These are phyloP conservation scores for Erannis defoliaria DNA, from an alignment of 2,888 invertebrate species.

Conservation along the genomic window DNA sequence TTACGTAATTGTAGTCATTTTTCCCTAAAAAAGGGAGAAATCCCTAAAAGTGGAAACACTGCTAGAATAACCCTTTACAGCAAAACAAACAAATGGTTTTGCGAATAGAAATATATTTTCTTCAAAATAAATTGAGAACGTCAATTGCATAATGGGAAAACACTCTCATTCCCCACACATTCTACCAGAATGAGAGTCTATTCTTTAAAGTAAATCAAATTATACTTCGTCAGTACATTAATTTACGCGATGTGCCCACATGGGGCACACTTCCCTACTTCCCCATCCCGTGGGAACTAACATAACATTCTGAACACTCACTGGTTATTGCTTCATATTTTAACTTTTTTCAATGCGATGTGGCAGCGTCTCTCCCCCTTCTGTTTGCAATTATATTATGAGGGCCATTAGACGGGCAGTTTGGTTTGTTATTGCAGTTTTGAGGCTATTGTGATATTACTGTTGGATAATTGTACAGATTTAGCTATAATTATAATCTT, in stretches of 20 bases:
- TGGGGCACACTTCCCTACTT: constrained; percentile 34
- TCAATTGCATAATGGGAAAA: constrained; percentile 6
- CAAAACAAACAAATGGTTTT: neutral
- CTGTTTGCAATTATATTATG: constrained; percentile 48
- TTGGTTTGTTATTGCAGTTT: constrained; percentile 32
- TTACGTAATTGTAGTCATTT: too few relatives aligned
- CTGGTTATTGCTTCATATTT: constrained; percentile 55
- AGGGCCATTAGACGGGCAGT: constrained; percentile 43
- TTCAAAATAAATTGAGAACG: neutral
- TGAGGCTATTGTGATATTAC: neutral
- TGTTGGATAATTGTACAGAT: neutral
- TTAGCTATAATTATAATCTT: neutral
- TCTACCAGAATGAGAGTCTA: constrained; percentile 11
- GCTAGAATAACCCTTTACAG: neutral
- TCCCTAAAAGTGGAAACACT: too few relatives aligned
- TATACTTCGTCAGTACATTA: constrained; percentile 31
- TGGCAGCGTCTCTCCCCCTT: constrained; percentile 17
- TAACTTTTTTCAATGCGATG: constrained; percentile 33
- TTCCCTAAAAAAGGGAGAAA: too few relatives aligned
- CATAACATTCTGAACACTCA: constrained; percentile 44
- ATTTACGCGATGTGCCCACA: constrained; percentile 29
- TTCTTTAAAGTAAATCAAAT: constrained; percentile 26
- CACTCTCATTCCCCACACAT: constrained; percentile 1
- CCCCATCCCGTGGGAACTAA: constrained; percentile 58
- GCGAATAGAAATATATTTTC: neutral